Evolutionary conservation across 1,140 invertebrate species (phyloP), one percentile per base, ranked within the genome.

Genomic region (Tetramorium parvispinum): DNA sequence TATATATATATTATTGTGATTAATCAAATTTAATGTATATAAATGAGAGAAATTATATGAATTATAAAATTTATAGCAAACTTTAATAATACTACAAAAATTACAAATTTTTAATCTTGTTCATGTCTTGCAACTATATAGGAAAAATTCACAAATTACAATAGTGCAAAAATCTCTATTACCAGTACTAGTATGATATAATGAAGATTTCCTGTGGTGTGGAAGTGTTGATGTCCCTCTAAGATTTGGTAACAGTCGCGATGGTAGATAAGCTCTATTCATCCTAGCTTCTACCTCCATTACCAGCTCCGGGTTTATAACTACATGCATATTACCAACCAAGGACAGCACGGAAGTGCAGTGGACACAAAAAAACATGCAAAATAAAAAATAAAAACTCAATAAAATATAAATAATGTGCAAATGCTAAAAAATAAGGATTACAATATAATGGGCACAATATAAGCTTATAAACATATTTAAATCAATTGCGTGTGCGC

Each of bases 271-370:
- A 93, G 97, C 96, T 90, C 98, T 96, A 93, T 98, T 97, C 98
- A 98, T 98, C 93, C 98, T 96, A 93, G 97, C 97, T 96, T 98
- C 98, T 85, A 98, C 98, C 94, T 98, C 98, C 96, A 97, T 97
- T 89, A 98, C 97, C 93, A 98, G 95, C 94, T 98, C 97, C 87
- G 97, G 97, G 94, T 97, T 98, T 95, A 98, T 98, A 92, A 98
- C 98, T 98, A 95, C 95, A 95, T 95, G 94, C 95, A 95, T 93
- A 91, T 93, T 93, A 94, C 91, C 94, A 94, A 94, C 94, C 94
- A 94, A 94, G 86, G 89, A 91, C 82, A 37, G 87, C 49, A 87
- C 77, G 87, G 93, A 87, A 93, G 94, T 94, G 94, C 94, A 94
- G 94, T 92, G 91, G 93, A 90, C 93, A 94, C 92, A 95, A 95